phyloP scores from a whole-genome alignment of 2,113 vertebrate species.

The Pavo muticus region DNA sequence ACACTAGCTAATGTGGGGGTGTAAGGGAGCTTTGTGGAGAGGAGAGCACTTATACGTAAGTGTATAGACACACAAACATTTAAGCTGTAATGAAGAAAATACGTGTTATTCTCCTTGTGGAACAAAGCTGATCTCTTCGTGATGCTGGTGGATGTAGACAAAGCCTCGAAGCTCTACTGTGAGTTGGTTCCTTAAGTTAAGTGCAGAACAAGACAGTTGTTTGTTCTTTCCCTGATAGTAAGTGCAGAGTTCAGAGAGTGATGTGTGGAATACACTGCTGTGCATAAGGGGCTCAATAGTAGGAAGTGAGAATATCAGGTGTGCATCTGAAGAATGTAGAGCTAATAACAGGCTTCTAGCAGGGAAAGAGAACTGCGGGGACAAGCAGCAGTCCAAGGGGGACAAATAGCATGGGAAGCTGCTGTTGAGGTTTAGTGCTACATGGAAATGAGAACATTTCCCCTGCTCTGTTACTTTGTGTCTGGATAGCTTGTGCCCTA shows the following conservation, averaged over 20 bases:
- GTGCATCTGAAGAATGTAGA: not conserved
- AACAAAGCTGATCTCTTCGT: not conserved
- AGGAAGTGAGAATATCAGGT: not conserved
- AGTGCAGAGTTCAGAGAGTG: not conserved
- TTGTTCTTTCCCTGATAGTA: not conserved
- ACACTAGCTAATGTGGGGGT: not conserved
- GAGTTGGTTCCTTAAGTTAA: not conserved
- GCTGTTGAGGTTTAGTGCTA: not conserved
- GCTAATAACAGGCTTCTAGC: not conserved
- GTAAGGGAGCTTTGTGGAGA: not conserved
- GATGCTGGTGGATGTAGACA: not conserved
- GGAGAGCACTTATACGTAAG: not conserved
- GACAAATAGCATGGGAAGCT: not conserved
- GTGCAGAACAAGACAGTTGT: not conserved
- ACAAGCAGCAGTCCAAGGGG: not conserved
- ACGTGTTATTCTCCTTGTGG: fast-evolving
- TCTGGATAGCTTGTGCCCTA: not conserved
- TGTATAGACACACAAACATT: not conserved
- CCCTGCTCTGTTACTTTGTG: not conserved
- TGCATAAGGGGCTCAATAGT: not conserved
- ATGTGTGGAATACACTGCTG: not conserved
- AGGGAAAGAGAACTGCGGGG: not conserved
- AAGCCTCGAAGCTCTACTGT: not conserved
- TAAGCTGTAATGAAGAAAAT: not conserved
- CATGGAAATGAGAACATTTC: not conserved